Conservation (phyloP, 2,888 invertebrate genomes). For the Petrolisthes cinctipes region DNA sequence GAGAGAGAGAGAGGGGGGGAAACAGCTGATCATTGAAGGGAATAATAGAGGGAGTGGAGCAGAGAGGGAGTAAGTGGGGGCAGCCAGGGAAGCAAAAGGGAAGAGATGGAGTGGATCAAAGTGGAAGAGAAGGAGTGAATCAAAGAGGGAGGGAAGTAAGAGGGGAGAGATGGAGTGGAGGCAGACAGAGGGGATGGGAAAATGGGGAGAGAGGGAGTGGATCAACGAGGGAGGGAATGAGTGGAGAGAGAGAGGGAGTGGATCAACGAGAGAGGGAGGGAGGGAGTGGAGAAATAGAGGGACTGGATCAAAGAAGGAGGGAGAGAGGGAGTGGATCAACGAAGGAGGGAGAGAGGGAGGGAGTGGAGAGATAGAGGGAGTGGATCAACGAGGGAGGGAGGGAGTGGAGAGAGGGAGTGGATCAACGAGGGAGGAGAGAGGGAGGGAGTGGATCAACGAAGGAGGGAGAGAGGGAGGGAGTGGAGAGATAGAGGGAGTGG, state of each 20-base stretch:
- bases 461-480: not conserved
- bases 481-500: not conserved
- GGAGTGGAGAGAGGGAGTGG: not conserved
- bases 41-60: not conserved
- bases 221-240: not conserved
- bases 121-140: too few species aligned
- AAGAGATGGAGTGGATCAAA: too few species aligned
- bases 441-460: not conserved
- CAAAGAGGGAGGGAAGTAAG: not conserved
- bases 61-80: not conserved
- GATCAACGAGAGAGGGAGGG: not conserved
- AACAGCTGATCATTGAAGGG: not conserved
- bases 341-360: not conserved
- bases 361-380: not conserved
- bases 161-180: not conserved
- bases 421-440: not conserved
- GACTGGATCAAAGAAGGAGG: not conserved
- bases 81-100: not conserved
- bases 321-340: not conserved
- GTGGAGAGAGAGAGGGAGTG: not conserved
- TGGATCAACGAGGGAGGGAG: not conserved
- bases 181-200: not conserved
- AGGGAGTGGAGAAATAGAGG: not conserved
- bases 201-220: not conserved
- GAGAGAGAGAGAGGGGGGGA: not conserved